Percentiles rank a stretch among this genome's conserved stretches.
Conservation (phyloP, 2,113 vertebrate species). For the Mirounga angustirostris region DNA sequence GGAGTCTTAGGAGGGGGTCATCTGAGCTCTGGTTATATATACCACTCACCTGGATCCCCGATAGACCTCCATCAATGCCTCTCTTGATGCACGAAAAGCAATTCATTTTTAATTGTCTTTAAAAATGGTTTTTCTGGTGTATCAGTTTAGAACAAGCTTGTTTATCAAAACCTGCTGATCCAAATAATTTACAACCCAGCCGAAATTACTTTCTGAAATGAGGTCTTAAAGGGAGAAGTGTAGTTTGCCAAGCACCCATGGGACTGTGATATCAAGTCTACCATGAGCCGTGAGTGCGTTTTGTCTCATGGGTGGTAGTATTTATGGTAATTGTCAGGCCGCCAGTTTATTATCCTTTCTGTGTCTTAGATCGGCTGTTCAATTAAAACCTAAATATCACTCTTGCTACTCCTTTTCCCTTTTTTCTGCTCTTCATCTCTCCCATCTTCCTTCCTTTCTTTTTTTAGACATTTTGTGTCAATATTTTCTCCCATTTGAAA, state of each 20-base stretch:
- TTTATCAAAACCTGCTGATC: slow-evolving; percentile 79
- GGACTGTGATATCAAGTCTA: neutral
- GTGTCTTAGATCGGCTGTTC: neutral
- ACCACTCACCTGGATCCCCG: neutral
- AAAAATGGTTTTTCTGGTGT: slow-evolving; percentile 75
- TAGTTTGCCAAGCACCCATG: neutral
- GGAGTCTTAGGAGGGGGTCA: fast-evolving
- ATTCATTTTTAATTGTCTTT: slow-evolving; percentile 78
- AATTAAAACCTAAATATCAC: neutral
- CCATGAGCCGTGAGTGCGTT: neutral
- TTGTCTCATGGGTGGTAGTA: neutral
- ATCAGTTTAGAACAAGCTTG: slow-evolving; percentile 68
- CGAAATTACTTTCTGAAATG: slow-evolving; percentile 76
- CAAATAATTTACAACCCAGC: slow-evolving; percentile 68
- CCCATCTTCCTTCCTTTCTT: too few relatives aligned
- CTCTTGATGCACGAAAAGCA: slow-evolving; percentile 40
- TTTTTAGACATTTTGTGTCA: neutral
- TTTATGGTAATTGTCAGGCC: neutral
- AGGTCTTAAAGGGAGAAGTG: slow-evolving; percentile 24
- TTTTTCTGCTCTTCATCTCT: too few relatives aligned
- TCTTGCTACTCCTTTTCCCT: fast-evolving
- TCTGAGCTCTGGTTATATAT: neutral
- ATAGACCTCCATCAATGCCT: neutral
- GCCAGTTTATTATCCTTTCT: neutral
- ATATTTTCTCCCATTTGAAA: neutral